Base-by-base conservation (phyloP, 30 jellyfish, hydroid and myxozoan species). In the Sanderia malayensis region DNA sequence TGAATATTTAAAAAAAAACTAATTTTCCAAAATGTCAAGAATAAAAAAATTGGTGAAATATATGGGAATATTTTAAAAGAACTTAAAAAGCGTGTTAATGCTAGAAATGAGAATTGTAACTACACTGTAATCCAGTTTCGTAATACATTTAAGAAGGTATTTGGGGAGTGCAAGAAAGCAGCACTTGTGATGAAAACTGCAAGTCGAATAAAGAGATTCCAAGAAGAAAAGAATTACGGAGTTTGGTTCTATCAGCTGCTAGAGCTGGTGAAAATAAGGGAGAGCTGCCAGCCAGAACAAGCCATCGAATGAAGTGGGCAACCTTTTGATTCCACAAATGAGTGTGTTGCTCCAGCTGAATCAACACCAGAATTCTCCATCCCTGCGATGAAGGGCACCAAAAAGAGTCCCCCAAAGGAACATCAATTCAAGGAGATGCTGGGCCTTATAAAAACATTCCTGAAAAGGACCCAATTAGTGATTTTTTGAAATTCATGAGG, bases 231-330 rank as follows among this genome's bases (percentile, higher is more conserved):
- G 59, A 66, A 65, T 44, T 79, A 59, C 47, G 92, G 92, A 22
- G 66, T 29, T 32, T 79, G 92, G 92, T 79, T 79, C 77, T 33
- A 79, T 55, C 92, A 79, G 58, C 75, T 79, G 83, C 57, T 59
- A 3, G 81, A 22, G 28, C 31, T 81, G 20, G 86, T 81, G 67
- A 67, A 81, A 45, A 69, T 81, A 69, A 58, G 87, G 25, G 94
- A 59, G 20, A 61, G 77, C 77, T 67, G 85, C 72, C 85, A 67
- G 72, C 79, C 85, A 32, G 92, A 77, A 53, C 89, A 77, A 64
- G 89, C 89, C 62, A 77, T 66, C 34, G 89, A 61, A 34, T 83
- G 83, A 64, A 58, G 84, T 20, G 74, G 55, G 72, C 74, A 58
- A 41, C 55, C 74, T 72, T 41, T 27, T 72, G 84, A 46, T 58